Evolutionary conservation across 2,113 vertebrate species (phyloP), one percentile per base, ranked within the genome.

Genomic region (Gorsachius goisagi): DNA sequence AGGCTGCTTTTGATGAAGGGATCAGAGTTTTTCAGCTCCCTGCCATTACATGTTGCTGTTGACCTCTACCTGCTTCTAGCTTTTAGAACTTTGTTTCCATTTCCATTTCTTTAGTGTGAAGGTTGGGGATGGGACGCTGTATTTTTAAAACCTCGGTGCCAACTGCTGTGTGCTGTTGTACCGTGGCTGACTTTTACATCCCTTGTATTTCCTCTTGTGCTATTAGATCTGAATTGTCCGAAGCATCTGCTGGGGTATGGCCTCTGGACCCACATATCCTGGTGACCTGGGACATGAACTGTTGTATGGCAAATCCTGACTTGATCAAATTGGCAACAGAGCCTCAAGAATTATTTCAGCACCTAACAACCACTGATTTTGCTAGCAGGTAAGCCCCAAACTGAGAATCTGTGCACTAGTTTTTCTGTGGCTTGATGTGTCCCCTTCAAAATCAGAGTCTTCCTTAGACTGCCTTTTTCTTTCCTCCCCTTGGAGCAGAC

Each of bases 71-170:
- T 85, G 87, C 90, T 92, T 95, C 73, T 75, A 82, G 74, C 71
- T 95, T 95, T 97, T 16, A 97, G 95, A 97, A 96, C 84, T 92
- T 96, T 88, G 89, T 95, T 97, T 97, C 89, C 67, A 92, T 95
- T 96, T 97, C 92, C 85, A 89, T 92, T 96, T 82, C 89, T 97
- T 95, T 89, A 93, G 77, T 58, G 81, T 50, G 68, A 85, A 90
- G 86, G 77, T 33, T 95, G 81, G 39, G 58, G 73, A 66, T 91
- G 41, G 62, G 81, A 84, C 92, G 90, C 77, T 85, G 50, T 93
- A 92, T 95, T 97, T 96, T 96, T 88, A 97, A 97, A 95, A 82
- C 59, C 62, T 73, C 32, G 32, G 58, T 85, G 78, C 89, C 81
- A 91, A 44, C 89, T 59, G 80, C 95, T 94, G 91, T 80, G 84